Percentiles rank a stretch among this genome's conserved stretches.
Conservation (phyloP, 1,140 invertebrate species). For the Neodiprion lecontei region DNA sequence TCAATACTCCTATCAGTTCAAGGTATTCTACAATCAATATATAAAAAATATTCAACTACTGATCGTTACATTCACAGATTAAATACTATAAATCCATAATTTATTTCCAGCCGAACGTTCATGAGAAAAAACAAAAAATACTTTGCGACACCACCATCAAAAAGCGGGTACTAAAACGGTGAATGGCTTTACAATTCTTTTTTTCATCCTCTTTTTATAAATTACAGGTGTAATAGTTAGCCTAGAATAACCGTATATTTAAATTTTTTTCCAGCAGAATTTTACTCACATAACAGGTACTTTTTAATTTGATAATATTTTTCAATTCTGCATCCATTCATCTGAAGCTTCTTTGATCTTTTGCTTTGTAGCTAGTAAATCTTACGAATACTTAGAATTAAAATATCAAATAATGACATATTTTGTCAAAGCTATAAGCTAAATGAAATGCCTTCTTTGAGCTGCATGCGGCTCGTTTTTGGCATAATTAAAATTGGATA, state of each 20-base stretch:
- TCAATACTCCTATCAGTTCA: slow-evolving; percentile 53
- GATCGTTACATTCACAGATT: slow-evolving; percentile 5
- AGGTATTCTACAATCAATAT: slow-evolving; percentile 34
- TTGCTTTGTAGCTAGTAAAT: too few relatives aligned
- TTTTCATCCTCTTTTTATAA: not conserved
- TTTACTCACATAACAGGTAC: too few relatives aligned
- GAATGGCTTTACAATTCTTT: not conserved
- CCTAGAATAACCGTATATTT: too few relatives aligned
- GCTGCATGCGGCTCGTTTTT: not conserved
- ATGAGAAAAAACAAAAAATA: slow-evolving; percentile 56
- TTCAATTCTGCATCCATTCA: too few relatives aligned
- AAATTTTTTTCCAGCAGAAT: too few relatives aligned
- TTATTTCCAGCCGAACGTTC: slow-evolving; percentile 48
- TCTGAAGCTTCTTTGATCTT: too few relatives aligned
- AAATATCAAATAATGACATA: too few relatives aligned
- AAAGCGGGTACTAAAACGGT: slow-evolving; percentile 39
- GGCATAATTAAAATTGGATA: not conserved
- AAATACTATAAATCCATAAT: not conserved
- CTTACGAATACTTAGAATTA: too few relatives aligned
- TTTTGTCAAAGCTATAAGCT: too few relatives aligned
- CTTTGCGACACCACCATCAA: slow-evolving; percentile 57
- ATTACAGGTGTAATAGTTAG: too few relatives aligned
- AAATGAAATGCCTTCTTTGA: too few relatives aligned
- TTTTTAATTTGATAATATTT: too few relatives aligned
- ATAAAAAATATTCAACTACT: not conserved